phyloP scores from a whole-genome alignment of 2,113 vertebrate genomes.

The Stegostoma tigrinum region DNA sequence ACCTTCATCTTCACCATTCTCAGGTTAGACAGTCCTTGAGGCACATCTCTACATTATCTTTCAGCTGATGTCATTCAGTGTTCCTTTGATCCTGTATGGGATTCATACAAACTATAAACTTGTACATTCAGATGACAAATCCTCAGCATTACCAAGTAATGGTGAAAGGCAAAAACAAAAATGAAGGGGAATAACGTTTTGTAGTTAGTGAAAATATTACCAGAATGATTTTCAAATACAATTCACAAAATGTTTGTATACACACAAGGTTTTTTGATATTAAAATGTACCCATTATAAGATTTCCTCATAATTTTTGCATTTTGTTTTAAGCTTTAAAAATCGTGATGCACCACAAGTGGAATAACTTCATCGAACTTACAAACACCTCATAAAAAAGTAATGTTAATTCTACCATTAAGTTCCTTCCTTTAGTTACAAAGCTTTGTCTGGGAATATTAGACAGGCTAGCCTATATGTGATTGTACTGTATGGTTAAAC shows the following conservation, averaged over 20 bases:
- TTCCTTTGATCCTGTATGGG: not conserved
- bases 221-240: not conserved
- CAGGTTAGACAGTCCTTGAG: slow-evolving; percentile 89
- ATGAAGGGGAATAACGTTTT: not conserved
- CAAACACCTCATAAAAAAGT: not conserved
- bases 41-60: slow-evolving; percentile 49
- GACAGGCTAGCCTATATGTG: not conserved
- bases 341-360: not conserved
- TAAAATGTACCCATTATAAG: not conserved
- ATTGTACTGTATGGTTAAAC: not conserved
- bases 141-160: not conserved
- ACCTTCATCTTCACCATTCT: slow-evolving; percentile 75
- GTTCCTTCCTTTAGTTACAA: not conserved
- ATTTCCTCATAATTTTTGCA: not conserved
- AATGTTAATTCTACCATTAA: not conserved
- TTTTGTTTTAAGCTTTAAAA: not conserved
- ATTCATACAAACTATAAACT: not conserved
- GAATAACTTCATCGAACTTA: not conserved
- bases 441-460: not conserved
- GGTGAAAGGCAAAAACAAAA: not conserved
- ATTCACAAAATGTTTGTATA: not conserved
- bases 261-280: not conserved
- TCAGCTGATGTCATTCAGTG: not conserved
- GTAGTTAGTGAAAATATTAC: not conserved
- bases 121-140: not conserved